These are phyloP conservation scores for Ailuropoda melanoleuca DNA, from an alignment of 2,113 vertebrate genomes.

Conservation along the genomic window DNA sequence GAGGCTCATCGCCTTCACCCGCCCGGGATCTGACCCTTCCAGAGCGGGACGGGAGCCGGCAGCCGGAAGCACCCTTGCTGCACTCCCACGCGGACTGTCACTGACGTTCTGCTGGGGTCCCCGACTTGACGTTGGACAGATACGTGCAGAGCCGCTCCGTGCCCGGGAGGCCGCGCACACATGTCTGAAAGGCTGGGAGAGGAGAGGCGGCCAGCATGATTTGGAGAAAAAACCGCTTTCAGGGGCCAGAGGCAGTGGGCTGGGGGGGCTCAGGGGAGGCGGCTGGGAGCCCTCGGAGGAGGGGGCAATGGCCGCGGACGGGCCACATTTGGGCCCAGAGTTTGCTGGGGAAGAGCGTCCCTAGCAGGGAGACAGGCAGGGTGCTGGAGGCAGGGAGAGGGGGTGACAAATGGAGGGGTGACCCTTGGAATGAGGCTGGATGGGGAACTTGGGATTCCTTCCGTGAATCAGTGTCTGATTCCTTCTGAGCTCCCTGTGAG, in stretches of 20 bases:
- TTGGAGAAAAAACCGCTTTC: not conserved
- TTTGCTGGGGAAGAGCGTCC: too few relatives aligned
- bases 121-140: fast-evolving
- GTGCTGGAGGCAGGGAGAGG: not conserved
- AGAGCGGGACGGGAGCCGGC: not conserved
- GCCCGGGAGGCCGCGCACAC: fast-evolving
- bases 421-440: fast-evolving
- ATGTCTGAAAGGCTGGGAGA: not conserved
- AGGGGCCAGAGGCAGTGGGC: not conserved
- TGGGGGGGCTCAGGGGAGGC: not conserved
- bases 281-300: not conserved
- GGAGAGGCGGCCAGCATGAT: fast-evolving
- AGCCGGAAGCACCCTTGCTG: fast-evolving
- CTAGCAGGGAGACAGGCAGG: not conserved
- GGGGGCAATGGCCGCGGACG: fast-evolving
- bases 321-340: not conserved
- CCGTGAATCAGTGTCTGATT: not conserved
- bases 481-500: fast-evolving
- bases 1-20: fast-evolving
- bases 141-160: not conserved
- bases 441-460: not conserved
- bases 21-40: not conserved
- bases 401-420: fast-evolving
- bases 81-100: fast-evolving
- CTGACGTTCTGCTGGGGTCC: not conserved